Base-by-base conservation (phyloP, 2,797 vertebrate genomes). In the Morus bassanus region DNA sequence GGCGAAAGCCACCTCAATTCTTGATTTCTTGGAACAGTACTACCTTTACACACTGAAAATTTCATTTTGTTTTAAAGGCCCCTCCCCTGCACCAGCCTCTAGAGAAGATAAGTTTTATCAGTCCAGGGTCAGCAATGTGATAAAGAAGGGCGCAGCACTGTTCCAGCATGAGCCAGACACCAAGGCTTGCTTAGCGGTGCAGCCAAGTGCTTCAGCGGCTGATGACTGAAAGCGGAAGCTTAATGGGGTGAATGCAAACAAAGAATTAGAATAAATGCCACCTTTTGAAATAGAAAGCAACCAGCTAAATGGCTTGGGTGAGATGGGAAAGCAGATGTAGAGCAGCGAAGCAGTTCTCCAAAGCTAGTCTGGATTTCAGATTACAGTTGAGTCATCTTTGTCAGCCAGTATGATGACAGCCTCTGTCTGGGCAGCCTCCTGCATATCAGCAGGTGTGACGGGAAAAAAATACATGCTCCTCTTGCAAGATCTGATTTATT, bases 211-310 rank as follows among this genome's bases (percentile, higher is more conserved):
- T 97, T 95, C 95, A 72, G 88, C 17, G 4, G 73, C 95, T 94
- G 87, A 96, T 91, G 96, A 96, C 37, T 94, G 93, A 93, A 96
- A 97, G 85, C 3, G 7, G 88, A 95, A 94, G 83, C 91, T 93
- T 97, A 97, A 97, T 91, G 91, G 95, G 82, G 80, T 93, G 96
- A 94, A 96, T 59, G 63, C 0, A 80, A 96, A 85, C 75, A 88
- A 96, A 96, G 95, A 95, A 96, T 95, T 94, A 95, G 94, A 97
- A 96, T 95, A 94, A 95, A 96, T 85, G 14, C 59, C 77, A 91
- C 88, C 81, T 80, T 97, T 88, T 89, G 91, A 94, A 95, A 93
- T 12, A 75, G 86, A 78, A 92, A 81, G 54, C 60, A 86, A 92
- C 69, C 11, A 7, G 70, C 92, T 95, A 85, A 93, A 91, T 51